Percentiles rank a stretch among this genome's conserved stretches.
Evolutionary conservation across 2,113 vertebrate species (phyloP).

Genomic region (Zootoca vivipara): DNA sequence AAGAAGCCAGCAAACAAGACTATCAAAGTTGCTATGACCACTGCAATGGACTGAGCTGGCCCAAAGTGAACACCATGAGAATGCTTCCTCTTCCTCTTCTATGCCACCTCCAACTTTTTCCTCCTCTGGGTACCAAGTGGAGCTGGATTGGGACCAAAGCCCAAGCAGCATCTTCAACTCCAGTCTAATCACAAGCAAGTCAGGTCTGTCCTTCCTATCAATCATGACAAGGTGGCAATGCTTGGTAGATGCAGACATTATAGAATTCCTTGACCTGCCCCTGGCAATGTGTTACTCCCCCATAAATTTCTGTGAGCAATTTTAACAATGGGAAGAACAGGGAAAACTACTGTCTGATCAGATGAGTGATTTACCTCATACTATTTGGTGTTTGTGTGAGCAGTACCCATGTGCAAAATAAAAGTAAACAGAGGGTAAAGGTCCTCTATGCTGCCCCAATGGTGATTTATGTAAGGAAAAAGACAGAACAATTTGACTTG

Average conservation of each 20-base stretch:
- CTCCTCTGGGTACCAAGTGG: neutral
- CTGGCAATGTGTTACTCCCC: neutral
- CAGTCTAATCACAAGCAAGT: neutral
- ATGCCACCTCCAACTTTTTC: neutral
- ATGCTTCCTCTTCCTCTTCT: neutral
- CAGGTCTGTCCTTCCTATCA: too few species aligned
- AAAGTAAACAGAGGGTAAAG: neutral
- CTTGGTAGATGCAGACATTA: neutral
- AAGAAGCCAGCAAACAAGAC: too few species aligned
- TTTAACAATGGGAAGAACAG: neutral
- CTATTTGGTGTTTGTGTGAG: neutral
- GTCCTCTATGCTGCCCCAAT: conserved; percentile 23
- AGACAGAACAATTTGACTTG: conserved; percentile 19
- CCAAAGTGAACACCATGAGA: too few species aligned
- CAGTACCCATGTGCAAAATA: neutral
- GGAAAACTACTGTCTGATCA: neutral
- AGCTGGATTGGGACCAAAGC: neutral
- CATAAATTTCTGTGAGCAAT: neutral
- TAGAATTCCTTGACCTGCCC: neutral
- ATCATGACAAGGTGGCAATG: neutral
- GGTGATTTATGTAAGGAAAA: neutral
- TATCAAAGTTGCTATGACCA: too few species aligned
- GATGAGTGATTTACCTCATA: neutral
- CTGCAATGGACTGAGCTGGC: too few species aligned
- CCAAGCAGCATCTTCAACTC: neutral